A percentile compares a stretch with the other conserved stretches of the same genome.
Conservation (phyloP, 2,113 vertebrate species). For the Mesocricetus auratus region DNA sequence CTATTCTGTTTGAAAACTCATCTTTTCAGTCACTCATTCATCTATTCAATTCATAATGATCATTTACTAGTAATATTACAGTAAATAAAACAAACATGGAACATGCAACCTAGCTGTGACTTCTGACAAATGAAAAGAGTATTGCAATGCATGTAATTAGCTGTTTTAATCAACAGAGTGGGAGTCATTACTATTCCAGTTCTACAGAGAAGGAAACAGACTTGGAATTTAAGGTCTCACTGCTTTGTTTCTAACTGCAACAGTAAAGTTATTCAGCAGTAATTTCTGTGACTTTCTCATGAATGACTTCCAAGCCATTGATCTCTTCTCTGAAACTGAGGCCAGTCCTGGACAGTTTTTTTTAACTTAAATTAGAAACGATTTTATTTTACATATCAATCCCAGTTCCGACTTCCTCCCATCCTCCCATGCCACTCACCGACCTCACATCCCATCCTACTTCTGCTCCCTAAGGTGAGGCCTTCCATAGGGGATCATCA, state of each 20-base stretch:
- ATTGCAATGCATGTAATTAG: not conserved
- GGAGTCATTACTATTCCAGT: not conserved
- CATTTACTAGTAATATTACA: not conserved
- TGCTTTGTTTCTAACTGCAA: not conserved
- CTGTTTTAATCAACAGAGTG: not conserved
- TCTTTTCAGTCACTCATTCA: not conserved
- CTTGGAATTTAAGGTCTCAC: not conserved
- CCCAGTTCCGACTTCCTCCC: too few species aligned
- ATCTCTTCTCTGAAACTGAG: not conserved
- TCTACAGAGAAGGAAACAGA: not conserved
- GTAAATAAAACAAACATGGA: not conserved
- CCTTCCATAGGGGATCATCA: too few species aligned
- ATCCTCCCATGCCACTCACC: too few species aligned
- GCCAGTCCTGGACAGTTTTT: not conserved
- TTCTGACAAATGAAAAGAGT: not conserved
- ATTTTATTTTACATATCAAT: too few species aligned
- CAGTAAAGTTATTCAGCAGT: not conserved
- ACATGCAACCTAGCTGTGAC: not conserved
- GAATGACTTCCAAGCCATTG: not conserved
- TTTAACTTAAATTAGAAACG: too few species aligned
- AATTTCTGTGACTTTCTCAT: not conserved
- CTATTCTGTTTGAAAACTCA: not conserved
- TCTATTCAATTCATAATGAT: not conserved
- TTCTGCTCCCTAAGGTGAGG: too few species aligned
- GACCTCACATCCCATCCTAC: too few species aligned